These are phyloP conservation scores for Meganola albula DNA, from an alignment of 2,888 invertebrate species.

Conservation along the genomic window DNA sequence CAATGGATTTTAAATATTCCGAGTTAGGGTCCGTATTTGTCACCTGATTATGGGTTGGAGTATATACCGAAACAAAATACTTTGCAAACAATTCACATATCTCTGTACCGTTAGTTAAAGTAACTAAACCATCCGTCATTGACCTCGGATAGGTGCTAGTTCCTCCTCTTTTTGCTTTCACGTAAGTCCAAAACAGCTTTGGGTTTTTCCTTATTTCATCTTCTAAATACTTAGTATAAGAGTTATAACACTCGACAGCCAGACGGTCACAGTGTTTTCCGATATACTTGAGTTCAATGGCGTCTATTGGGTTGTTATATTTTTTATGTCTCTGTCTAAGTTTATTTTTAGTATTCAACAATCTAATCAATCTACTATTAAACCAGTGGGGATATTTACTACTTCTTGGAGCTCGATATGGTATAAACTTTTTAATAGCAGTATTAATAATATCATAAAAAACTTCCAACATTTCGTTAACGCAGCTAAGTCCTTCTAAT, in stretches of 20 bases:
- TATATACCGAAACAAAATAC: no score
- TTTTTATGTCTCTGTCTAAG: conserved; percentile 1
- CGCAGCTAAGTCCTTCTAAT: not conserved
- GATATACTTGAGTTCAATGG: not conserved
- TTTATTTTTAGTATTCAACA: conserved; percentile 1
- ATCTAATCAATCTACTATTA: not conserved
- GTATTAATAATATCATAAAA: not conserved
- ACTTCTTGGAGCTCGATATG: not conserved
- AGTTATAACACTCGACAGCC: no score
- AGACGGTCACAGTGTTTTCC: no score
- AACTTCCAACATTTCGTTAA: not conserved
- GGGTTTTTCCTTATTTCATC: not conserved
- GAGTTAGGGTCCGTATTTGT: no score
- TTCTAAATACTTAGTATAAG: no score
- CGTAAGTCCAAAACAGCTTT: not conserved
- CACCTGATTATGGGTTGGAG: no score
- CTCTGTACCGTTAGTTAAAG: no score
- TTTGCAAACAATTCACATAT: no score
- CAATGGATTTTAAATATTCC: no score
- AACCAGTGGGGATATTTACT: conserved; percentile 1
- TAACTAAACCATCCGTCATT: no score
- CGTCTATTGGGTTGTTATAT: conserved; percentile 2
- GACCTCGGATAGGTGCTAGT: not conserved
- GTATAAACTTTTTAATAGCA: not conserved
- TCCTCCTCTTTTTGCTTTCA: not conserved